These are phyloP conservation scores for Protophormia terraenovae DNA, from an alignment of 2,888 invertebrate species.

Conservation along the genomic window DNA sequence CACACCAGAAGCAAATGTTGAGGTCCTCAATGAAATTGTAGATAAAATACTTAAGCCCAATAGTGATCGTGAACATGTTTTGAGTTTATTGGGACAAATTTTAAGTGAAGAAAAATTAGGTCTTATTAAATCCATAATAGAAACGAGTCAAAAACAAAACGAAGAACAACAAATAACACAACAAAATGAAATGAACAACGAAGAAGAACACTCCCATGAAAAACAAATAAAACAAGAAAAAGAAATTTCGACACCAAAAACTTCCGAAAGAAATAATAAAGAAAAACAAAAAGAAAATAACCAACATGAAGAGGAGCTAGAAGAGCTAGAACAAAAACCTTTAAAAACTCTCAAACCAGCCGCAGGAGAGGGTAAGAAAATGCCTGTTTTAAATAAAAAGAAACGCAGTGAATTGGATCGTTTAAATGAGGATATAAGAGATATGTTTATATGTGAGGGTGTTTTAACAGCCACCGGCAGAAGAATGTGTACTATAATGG, in stretches of 20 bases:
- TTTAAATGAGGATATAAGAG: constrained; percentile 85
- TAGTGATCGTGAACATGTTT: constrained; percentile 70
- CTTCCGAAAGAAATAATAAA: not conserved
- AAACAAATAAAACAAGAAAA: not conserved
- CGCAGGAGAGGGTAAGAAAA: not conserved
- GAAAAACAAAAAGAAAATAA: constrained; percentile 45
- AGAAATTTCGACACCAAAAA: not conserved
- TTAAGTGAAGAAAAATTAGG: constrained; percentile 73
- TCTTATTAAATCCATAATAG: constrained; percentile 72
- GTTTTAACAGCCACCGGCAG: constrained; percentile 84
- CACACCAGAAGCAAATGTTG: constrained; percentile 63
- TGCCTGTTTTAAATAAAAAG: constrained; percentile 4
- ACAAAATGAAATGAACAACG: not conserved
- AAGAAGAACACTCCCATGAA: no score
- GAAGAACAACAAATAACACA: no score
- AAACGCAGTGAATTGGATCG: constrained; percentile 83
- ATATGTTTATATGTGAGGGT: constrained; percentile 84
- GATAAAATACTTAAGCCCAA: constrained; percentile 73
- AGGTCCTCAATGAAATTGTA: constrained; percentile 72
- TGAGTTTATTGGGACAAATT: constrained; percentile 73
- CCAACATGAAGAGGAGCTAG: not conserved
- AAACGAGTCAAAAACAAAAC: constrained; percentile 58
- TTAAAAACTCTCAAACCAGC: not conserved
- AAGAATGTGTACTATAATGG: constrained; percentile 83
- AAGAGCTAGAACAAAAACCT: not conserved